Evolutionary conservation across 2,797 vertebrate genomes (phyloP).

Genomic region (Gallirallus australis): DNA sequence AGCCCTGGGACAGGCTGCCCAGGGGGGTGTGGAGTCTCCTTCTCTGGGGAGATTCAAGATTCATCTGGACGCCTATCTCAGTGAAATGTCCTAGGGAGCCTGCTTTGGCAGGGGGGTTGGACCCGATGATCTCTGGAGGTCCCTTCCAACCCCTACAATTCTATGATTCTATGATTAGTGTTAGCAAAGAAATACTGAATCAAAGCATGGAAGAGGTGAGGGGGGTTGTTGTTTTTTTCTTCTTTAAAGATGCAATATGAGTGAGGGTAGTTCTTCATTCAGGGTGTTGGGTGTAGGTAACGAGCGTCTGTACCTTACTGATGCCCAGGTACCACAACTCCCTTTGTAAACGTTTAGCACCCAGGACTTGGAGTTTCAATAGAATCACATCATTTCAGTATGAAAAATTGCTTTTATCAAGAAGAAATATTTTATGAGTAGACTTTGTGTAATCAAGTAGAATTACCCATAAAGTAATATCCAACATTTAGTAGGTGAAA

Average conservation of each 20-base stretch:
- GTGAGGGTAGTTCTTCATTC: not conserved
- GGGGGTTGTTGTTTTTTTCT: not conserved
- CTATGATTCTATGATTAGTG: not conserved
- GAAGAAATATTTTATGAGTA: not conserved
- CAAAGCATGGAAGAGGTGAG: not conserved
- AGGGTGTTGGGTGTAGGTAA: not conserved
- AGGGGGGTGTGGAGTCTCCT: too few relatives aligned
- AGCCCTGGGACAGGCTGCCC: too few relatives aligned
- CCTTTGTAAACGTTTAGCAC: not conserved
- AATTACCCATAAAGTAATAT: not conserved
- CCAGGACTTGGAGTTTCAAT: not conserved
- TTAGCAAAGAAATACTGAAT: not conserved
- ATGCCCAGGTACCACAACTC: not conserved
- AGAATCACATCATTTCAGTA: not conserved
- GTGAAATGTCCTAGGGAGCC: too few relatives aligned
- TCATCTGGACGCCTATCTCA: too few relatives aligned
- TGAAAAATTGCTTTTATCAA: not conserved
- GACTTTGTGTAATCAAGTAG: not conserved
- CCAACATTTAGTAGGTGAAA: not conserved
- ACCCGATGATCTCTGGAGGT: too few relatives aligned
- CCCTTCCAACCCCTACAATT: too few relatives aligned
- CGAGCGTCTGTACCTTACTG: not conserved
- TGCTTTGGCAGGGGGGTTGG: too few relatives aligned
- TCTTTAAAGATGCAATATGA: not conserved
- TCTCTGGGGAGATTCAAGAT: too few relatives aligned